Base-by-base conservation (phyloP, 1,140 invertebrate species). In the Aphidius ervi region DNA sequence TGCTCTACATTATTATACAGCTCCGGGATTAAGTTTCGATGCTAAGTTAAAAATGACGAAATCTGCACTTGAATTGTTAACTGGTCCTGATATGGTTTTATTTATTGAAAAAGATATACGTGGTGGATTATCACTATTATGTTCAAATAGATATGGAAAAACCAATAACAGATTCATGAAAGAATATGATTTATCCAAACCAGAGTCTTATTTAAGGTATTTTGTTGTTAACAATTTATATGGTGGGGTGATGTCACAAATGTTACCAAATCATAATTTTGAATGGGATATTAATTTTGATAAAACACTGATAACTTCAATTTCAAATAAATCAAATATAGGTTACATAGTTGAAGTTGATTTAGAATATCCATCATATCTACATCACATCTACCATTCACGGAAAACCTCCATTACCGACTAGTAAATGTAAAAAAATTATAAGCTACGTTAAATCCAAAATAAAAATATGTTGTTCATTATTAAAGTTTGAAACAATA, bases 1-100 rank as follows among this genome's bases (percentile, higher is more conserved):
- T 65, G 69, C 69, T n/a, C 55, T 65, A 5, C 68, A 75, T 64
- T 78, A 72, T 58, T 71, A 68, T 63, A 76, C 76, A 41, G 67
- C 70, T 31, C 74, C 71, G 16, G 74, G 73, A 9, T 64, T 78
- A 10, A 67, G 71, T 42, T 81, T 72, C 67, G 74, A 82, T 72
- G 68, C 69, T 3, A 75, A 74, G 70, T 56, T 79, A 23, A 74
- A 70, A 9, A n/a, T 16, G 63, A 79, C 79, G 4, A 52, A 71
- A 52, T 62, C 78, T 23, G 56, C 76, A 67, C 62, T 84, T 59
- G 78, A 84, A 62, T 61, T 83, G 10, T 57, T 84, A n/a, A 77
- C 67, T 7, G 78, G 82, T 61, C 67, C 72, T 58, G 71, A 81
- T 47, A 80, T 73, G 68, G 57, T 74, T 48, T 58, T 72, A 20